Evolutionary conservation across 1,140 invertebrate genomes (phyloP), one percentile per base, ranked within the genome.

Genomic region (Propsilocerus akamusi): DNA sequence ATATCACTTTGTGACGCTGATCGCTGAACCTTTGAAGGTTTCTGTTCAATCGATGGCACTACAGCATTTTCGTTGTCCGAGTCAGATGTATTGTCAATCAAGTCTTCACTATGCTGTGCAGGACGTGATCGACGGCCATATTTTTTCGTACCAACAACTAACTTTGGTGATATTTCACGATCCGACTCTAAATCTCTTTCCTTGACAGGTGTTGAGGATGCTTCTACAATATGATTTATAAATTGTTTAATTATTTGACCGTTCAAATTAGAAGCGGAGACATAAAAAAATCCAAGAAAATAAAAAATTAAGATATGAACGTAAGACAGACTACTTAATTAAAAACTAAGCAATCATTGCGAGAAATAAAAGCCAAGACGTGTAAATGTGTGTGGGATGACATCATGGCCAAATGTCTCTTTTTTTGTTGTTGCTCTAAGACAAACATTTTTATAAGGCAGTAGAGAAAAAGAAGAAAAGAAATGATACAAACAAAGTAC

Each of bases 81-180:
- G 2, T 58, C 55, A 1, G 58, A 60, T 25, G 53, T 41, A 2
- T 41, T 20, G 14, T 41, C 22, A 34, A 48, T 63, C 57, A 47
- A 37, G 30, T 49, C 59, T 56, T 48, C 62, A 58, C 28, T 61
- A 54, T 8, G 59, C 48, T 63, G 62, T 11, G 79, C 22, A 41
- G 34, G 78, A 28, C 76, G 64, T 0, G 80, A 81, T 6, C 80
- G 66, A 2, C 82, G 66, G 0, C 82, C 82, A 65, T 86, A 84
- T 58, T 81, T 82, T 58, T 85, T 84, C n/a, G 76, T 72, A 2
- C 81, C 81, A 52, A 78, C 76, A 0, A 81, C 73, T 53, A 76
- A 77, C 57, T 82, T 83, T 0, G 81, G 81, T 2, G 78, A 80
- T 2, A 82, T 75, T 66, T 83, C 80, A 30, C 78, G 68, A 49